Evolutionary conservation across 2,797 vertebrate species (phyloP).

Genomic region (Nannoperca obscura): DNA sequence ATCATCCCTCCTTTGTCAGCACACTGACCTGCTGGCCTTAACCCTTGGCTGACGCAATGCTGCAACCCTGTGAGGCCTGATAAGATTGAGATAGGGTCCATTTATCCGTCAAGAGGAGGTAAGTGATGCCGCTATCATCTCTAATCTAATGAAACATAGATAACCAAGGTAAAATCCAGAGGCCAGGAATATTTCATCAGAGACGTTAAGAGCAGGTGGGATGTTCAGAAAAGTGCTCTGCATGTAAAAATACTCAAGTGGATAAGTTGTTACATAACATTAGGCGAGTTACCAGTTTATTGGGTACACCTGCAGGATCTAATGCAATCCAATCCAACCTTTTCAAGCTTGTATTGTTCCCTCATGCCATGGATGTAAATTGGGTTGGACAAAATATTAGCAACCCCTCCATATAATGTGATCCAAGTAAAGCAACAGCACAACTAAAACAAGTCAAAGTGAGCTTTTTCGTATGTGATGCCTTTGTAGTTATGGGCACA

Average conservation of each 20-base stretch:
- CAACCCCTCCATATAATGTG: neutral
- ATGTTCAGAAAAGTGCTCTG: conserved; percentile 18
- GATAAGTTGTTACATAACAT: conserved; percentile 41
- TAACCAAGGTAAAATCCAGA: conserved; percentile 54
- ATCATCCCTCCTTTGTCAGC: conserved; percentile 46
- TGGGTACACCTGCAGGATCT: neutral
- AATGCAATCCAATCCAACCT: neutral
- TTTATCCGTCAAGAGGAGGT: conserved; percentile 63
- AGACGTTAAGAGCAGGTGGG: conserved; percentile 39
- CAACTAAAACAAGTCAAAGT: neutral
- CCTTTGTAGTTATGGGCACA: neutral
- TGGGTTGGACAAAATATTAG: neutral
- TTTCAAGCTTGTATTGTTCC: neutral
- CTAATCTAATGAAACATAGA: conserved; percentile 64
- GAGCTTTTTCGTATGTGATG: neutral
- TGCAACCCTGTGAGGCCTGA: conserved; percentile 47
- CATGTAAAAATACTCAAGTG: conserved; percentile 32
- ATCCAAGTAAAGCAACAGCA: neutral
- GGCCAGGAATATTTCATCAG: conserved; percentile 51
- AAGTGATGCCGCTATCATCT: conserved; percentile 56
- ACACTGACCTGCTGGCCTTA: conserved; percentile 46
- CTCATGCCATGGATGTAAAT: neutral
- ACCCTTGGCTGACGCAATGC: conserved; percentile 38
- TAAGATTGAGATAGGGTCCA: conserved; percentile 58
- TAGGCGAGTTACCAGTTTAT: neutral